Base-by-base conservation (phyloP, 2,113 vertebrate species). In the Sander lucioperca region DNA sequence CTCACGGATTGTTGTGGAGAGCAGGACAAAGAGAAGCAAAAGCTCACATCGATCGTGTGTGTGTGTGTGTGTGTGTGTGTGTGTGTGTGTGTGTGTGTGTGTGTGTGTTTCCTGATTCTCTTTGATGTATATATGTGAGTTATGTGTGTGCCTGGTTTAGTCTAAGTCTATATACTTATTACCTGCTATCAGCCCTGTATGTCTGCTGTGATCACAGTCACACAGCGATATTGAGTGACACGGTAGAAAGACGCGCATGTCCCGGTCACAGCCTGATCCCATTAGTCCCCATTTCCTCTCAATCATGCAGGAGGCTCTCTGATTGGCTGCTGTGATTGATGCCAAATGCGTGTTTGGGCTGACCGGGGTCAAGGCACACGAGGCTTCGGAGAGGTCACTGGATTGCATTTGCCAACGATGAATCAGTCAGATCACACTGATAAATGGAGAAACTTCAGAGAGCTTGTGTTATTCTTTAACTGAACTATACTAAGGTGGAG, bases 241-340 rank as follows among this genome's bases (percentile, higher is more conserved):
- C 16, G 21, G 70, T 68, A 63, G 86, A 84, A 43, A 86, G 70
- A 82, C 87, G 82, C 43, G 12, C 83, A 85, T 72, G 85, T 88
- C 79, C 69, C 70, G 70, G 79, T 87, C 91, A 89, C 94, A 94
- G 90, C 91, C 92, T 92, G 93, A 85, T 94, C 82, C 86, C 86
- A 94, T 95, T 95, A 95, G 74, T 23, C 33, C 81, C 85, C 86
- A 90, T 94, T 95, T 95, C 95, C 94, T 86, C 80, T 89, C 88
- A 88, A 89, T 94, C 92, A 91, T 6, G 48, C 16, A 51, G 53
- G 53, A 73, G 65, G 65, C 86, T 39, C 84, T 82, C 79, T 94
- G 93, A 95, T 94, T 94, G 93, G 90, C 78, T 80, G 88, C 72
- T 48, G 30, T 92, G 87, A 94, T 92, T 90, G 88, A 88, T 90